Evolutionary conservation across 64 coral and sea anemone genomes (phyloP).

Genomic region (Dendronephthya gigantea): DNA sequence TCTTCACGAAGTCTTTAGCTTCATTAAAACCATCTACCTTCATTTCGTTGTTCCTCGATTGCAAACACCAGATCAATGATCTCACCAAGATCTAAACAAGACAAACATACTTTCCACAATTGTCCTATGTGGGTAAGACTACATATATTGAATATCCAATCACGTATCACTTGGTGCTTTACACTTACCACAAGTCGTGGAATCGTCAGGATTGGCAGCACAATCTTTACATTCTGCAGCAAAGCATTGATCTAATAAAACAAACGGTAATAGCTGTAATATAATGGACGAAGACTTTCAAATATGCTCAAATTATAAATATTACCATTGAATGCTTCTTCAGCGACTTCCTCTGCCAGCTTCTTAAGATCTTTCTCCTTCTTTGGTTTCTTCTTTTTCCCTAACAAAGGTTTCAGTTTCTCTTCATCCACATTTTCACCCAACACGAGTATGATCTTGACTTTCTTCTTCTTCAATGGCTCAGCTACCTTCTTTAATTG

Average conservation of each 20-base stretch:
- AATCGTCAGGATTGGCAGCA: constrained; percentile 45
- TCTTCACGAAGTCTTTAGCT: constrained; percentile 52
- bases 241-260: constrained; percentile 64
- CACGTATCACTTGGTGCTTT: not conserved
- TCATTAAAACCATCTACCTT: not conserved
- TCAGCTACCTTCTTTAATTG: constrained; percentile 23
- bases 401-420: constrained; percentile 44
- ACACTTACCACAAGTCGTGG: constrained; percentile 47
- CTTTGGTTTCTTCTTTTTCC: constrained; percentile 36
- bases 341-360: constrained; percentile 40
- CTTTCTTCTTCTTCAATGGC: constrained; percentile 28
- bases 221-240: constrained; percentile 62
- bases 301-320: not conserved
- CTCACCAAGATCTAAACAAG: not conserved
- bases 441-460: constrained; percentile 57
- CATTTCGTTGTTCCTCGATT: constrained; percentile 32
- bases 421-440: constrained; percentile 38
- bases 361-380: constrained; percentile 30
- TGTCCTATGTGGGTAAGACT: not conserved
- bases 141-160: not conserved
- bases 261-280: not conserved
- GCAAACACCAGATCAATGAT: constrained; percentile 64
- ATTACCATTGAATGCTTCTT: constrained; percentile 56
- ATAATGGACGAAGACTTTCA: not conserved
- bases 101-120: not conserved